Percentiles rank a stretch among this genome's conserved stretches.
phyloP scores from a whole-genome alignment of 2,797 vertebrate species.

The Remorina albescens region DNA sequence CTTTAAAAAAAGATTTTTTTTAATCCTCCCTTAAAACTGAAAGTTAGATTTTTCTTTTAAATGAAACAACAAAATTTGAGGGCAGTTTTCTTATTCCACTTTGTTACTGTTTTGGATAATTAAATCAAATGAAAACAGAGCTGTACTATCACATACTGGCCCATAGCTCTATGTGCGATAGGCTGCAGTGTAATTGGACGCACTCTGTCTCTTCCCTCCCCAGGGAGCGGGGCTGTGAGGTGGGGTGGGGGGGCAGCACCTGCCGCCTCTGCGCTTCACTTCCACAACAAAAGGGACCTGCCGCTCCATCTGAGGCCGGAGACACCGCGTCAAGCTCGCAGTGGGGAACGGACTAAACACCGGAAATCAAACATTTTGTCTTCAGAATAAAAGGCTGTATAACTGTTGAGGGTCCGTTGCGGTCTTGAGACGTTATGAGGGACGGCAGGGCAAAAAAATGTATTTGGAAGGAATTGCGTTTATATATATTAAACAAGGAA shows the following conservation, averaged over 20 bases:
- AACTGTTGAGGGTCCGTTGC: not conserved
- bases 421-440: too few species aligned
- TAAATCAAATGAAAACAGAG: not conserved
- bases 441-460: too few species aligned
- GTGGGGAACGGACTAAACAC: rapidly evolving
- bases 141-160: too few species aligned
- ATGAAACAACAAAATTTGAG: too few species aligned
- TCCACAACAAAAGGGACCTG: conserved; percentile 60
- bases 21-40: not conserved
- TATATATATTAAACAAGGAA: too few species aligned
- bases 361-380: not conserved
- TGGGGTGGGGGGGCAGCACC: conserved; percentile 46
- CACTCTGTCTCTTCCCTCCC: conserved; percentile 7
- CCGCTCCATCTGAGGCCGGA: conserved; percentile 12
- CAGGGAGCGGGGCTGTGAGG: conserved; percentile 23
- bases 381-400: conserved; percentile 36
- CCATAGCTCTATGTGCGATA: not conserved
- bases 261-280: conserved; percentile 44
- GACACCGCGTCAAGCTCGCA: not conserved
- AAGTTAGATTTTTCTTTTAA: not conserved
- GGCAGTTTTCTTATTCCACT: not conserved
- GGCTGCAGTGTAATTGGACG: conserved; percentile 21
- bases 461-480: too few species aligned
- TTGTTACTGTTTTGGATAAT: too few species aligned
- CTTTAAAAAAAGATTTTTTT: not conserved